Percentiles rank a stretch among this genome's conserved stretches.
phyloP scores from a whole-genome alignment of 2,113 vertebrate genomes.

The Silurus glanis region DNA sequence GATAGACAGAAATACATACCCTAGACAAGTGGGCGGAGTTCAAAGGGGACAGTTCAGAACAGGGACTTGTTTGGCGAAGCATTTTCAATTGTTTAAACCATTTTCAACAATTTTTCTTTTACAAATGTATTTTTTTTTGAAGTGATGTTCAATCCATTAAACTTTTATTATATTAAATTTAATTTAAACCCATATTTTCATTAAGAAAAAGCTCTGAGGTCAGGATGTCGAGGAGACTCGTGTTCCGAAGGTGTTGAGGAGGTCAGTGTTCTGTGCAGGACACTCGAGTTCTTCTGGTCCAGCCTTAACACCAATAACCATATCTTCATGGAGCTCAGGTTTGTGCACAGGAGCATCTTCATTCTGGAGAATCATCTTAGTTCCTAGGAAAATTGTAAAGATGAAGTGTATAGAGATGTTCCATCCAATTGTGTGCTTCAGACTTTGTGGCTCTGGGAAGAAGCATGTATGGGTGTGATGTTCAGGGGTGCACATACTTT shows the following conservation, averaged over 20 bases:
- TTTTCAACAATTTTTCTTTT: too few relatives aligned
- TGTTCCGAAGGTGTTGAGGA: not conserved
- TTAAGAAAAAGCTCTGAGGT: too few relatives aligned
- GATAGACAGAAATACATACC: not conserved
- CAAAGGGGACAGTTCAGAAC: slow-evolving; percentile 5
- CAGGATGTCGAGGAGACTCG: not conserved
- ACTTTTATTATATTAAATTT: too few relatives aligned
- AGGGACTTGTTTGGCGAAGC: too few relatives aligned
- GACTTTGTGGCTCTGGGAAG: not conserved
- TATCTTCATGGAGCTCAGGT: not conserved
- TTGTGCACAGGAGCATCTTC: not conserved
- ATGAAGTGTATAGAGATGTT: not conserved
- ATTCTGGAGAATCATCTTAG: not conserved
- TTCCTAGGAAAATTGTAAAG: not conserved
- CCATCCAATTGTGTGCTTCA: not conserved
- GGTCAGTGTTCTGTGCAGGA: too few relatives aligned
- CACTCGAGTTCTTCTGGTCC: not conserved
- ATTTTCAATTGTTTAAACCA: too few relatives aligned
- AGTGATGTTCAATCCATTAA: not conserved
- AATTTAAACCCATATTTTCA: too few relatives aligned
- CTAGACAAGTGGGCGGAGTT: slow-evolving; percentile 24
- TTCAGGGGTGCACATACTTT: not conserved
- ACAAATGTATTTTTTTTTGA: not conserved
- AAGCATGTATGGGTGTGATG: not conserved
- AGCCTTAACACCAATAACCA: not conserved